phyloP scores from a whole-genome alignment of 92 coral and sea anemone genomes.

The Siderastrea siderea region DNA sequence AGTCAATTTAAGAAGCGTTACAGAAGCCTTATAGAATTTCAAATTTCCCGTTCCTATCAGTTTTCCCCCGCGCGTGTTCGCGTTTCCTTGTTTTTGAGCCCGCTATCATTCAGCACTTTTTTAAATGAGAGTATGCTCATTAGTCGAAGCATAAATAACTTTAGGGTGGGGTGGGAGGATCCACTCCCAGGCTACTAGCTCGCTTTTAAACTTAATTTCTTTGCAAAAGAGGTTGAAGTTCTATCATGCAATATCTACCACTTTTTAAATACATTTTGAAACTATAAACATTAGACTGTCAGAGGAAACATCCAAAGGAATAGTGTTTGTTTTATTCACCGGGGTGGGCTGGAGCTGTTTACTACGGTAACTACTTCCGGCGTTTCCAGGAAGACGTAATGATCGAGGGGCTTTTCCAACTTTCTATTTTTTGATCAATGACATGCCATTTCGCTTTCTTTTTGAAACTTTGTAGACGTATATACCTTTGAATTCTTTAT shows the following conservation, averaged over 20 bases:
- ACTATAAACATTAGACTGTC: background rate
- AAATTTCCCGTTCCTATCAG: background rate
- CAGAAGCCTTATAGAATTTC: background rate
- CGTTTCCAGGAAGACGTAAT: background rate
- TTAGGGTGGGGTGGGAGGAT: background rate
- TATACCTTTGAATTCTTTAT: background rate
- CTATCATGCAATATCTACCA: background rate
- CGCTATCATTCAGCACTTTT: background rate
- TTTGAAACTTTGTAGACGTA: background rate
- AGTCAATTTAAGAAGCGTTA: conserved; percentile 38
- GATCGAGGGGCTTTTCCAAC: background rate
- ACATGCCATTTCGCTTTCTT: background rate
- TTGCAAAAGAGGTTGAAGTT: background rate
- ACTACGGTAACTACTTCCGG: conserved; percentile 15
- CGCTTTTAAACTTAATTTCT: background rate
- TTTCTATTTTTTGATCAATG: background rate
- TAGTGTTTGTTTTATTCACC: background rate
- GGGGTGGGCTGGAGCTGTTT: background rate
- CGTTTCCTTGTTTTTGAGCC: background rate
- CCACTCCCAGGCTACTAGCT: background rate
- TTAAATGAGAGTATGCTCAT: background rate
- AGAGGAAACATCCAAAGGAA: background rate
- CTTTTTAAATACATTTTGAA: background rate
- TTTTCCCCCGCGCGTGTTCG: background rate
- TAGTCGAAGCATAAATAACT: background rate